Conservation (phyloP, 2,888 invertebrate species). For the Rambutsinella grinnellia region DNA sequence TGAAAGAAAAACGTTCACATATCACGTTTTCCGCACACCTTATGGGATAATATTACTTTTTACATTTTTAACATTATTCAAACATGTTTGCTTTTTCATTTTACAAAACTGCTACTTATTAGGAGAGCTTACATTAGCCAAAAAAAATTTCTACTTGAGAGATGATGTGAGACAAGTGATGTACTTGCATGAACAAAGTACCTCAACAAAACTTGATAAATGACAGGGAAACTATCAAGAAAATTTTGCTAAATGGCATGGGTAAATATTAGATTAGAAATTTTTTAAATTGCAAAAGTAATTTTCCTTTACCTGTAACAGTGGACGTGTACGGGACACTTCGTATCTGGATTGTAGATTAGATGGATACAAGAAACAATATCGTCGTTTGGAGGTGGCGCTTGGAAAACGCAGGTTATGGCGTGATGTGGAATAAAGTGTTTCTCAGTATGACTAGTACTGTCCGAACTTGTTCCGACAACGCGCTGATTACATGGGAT, state of each 20-base stretch:
- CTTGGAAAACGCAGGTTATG: conserved; percentile 90
- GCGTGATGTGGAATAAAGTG: conserved; percentile 95
- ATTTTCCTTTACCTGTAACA: conserved; percentile 82
- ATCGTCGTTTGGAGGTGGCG: conserved; percentile 78
- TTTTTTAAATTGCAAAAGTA: too few species aligned
- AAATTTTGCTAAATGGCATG: too few species aligned
- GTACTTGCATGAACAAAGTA: background rate
- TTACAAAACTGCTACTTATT: background rate
- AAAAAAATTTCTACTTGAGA: background rate
- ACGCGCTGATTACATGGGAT: conserved; percentile 75
- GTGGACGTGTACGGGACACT: conserved; percentile 95
- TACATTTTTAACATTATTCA: background rate
- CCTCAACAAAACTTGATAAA: too few species aligned
- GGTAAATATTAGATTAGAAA: too few species aligned
- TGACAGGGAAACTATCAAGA: too few species aligned
- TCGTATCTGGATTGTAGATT: conserved; percentile 93
- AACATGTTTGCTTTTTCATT: conserved; percentile 7
- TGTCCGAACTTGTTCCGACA: conserved; percentile 39
- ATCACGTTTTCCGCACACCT: conserved; percentile 22
- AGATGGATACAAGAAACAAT: conserved; percentile 93
- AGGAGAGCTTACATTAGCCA: conserved; percentile 16
- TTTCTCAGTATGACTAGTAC: conserved; percentile 77
- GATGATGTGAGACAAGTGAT: background rate
- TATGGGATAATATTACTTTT: background rate
- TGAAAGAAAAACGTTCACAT: conserved; percentile 73